Conservation (phyloP, 2,113 vertebrate genomes). For the Syrmaticus mikado region DNA sequence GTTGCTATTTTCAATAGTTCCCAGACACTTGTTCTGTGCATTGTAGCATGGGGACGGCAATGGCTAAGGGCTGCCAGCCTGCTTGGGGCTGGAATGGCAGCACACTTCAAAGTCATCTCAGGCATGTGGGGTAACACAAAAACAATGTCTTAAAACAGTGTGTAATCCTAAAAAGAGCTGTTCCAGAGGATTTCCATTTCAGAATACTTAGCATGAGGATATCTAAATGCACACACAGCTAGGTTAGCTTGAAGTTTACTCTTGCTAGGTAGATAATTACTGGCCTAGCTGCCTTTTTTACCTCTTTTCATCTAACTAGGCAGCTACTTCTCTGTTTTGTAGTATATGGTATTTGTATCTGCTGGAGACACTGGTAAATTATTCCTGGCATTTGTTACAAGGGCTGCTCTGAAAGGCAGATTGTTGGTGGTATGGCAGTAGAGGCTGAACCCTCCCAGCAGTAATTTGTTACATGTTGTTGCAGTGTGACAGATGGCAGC, state of each 20-base stretch:
- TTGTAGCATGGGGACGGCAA: background rate
- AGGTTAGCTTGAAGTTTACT: background rate
- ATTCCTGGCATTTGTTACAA: background rate
- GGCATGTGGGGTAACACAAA: constrained; percentile 12
- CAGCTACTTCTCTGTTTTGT: constrained; percentile 17
- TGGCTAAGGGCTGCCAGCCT: background rate
- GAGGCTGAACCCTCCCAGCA: no score
- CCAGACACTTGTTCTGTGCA: constrained; percentile 54
- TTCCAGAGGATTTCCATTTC: constrained; percentile 53
- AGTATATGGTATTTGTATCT: constrained; percentile 13
- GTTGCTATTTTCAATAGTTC: constrained; percentile 53
- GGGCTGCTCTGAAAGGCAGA: no score
- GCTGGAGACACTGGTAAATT: constrained; percentile 25
- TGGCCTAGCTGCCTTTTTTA: constrained; percentile 13
- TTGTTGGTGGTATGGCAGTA: no score
- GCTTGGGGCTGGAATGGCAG: background rate
- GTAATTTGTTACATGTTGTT: no score
- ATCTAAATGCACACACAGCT: constrained; percentile 14
- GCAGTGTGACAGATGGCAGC: no score
- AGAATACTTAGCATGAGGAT: background rate
- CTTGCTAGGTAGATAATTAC: background rate
- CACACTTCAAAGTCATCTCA: background rate
- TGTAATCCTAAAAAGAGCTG: constrained; percentile 39
- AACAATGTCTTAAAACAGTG: background rate
- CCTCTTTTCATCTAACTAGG: background rate